phyloP scores from a whole-genome alignment of 2,888 invertebrate species.

The Epinotia demarniana region DNA sequence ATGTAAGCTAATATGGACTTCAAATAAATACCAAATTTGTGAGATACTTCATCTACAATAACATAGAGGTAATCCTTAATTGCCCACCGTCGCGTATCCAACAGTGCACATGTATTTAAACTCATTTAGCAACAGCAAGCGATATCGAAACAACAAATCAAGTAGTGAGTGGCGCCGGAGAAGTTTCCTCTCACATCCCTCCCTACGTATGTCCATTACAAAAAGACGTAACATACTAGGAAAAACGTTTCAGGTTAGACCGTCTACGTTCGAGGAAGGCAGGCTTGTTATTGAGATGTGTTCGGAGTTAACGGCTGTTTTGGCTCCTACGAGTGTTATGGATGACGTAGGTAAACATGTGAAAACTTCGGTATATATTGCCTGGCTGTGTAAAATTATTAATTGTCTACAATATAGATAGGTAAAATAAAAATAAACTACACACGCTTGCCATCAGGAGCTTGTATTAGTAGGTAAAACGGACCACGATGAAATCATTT shows the following conservation, averaged over 20 bases:
- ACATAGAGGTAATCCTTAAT: neutral
- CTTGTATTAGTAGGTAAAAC: neutral
- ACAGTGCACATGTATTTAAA: neutral
- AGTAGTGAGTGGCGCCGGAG: constrained; percentile 28
- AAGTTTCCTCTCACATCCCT: constrained; percentile 29
- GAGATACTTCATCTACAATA: neutral
- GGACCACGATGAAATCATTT: neutral
- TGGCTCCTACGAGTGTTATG: constrained; percentile 25
- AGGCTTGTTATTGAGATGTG: constrained; percentile 25
- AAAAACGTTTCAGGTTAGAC: neutral
- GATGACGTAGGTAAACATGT: neutral
- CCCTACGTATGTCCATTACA: neutral
- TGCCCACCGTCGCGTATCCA: neutral
- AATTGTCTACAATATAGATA: neutral
- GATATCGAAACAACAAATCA: constrained; percentile 20
- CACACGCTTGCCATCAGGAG: neutral
- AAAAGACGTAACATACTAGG: neutral
- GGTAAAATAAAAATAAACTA: neutral
- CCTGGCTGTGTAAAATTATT: neutral
- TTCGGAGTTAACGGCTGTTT: constrained; percentile 24
- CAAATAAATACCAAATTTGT: no score
- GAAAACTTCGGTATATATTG: constrained; percentile 4
- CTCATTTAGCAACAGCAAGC: neutral
- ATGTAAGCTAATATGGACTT: no score
- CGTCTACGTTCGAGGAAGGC: neutral